These are phyloP conservation scores for Anaspis maculata DNA, from an alignment of 2,888 invertebrate species.

Conservation along the genomic window DNA sequence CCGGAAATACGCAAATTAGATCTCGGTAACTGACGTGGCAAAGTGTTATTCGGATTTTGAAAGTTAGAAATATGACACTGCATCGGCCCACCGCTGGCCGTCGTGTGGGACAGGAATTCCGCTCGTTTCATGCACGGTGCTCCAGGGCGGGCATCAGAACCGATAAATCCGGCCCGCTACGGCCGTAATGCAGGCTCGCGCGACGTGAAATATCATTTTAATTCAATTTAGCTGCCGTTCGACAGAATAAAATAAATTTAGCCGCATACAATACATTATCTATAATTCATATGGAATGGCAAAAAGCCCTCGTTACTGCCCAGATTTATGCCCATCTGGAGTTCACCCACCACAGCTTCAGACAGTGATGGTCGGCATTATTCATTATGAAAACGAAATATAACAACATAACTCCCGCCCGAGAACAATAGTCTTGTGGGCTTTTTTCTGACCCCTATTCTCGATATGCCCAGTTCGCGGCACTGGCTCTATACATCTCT, in stretches of 20 bases:
- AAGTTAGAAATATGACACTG: too few relatives aligned
- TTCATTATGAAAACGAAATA: too few relatives aligned
- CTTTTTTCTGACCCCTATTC: conserved; percentile 7
- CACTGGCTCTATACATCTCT: too few relatives aligned
- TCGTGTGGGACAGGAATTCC: too few relatives aligned
- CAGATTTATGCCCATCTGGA: conserved; percentile 26
- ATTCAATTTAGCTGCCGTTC: conserved; percentile 34
- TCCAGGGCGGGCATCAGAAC: too few relatives aligned
- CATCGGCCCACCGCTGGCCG: too few relatives aligned
- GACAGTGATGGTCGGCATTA: conserved; percentile 9
- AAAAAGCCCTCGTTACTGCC: conserved; percentile 28
- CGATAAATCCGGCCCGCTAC: too few relatives aligned
- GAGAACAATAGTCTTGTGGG: conserved; percentile 28
- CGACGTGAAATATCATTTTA: conserved; percentile 32
- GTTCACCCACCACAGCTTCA: conserved; percentile 19
- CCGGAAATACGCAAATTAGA: too few relatives aligned
- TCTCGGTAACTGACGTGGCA: too few relatives aligned
- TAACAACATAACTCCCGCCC: conserved; percentile 38
- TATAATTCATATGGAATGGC: conserved; percentile 36
- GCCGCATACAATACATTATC: conserved; percentile 39
- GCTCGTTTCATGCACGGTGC: too few relatives aligned
- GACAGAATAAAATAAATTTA: conserved; percentile 34
- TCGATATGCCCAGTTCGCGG: conserved; percentile 9
- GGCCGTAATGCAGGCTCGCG: too few relatives aligned
- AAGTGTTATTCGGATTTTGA: too few relatives aligned